Evolutionary conservation across 2,113 vertebrate genomes (phyloP), one percentile per base, ranked within the genome.

Genomic region (Epinephelus fuscoguttatus): DNA sequence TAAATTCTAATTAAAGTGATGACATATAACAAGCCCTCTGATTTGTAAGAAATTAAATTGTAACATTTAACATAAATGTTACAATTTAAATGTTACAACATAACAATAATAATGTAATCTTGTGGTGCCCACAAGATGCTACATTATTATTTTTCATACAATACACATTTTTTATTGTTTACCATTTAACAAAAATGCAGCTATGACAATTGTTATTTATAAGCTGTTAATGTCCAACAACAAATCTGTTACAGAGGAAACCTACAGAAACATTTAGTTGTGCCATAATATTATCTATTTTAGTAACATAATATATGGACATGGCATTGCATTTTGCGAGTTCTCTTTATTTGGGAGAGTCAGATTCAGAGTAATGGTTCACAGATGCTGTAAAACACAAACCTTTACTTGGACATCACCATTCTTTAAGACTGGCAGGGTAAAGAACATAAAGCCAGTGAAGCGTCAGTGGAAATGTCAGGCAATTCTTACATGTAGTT

Each of bases 391-490:
- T 15, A 71, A 70, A 85, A 77, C 53, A 75, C 17, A 80, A 84
- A 69, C 50, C 56, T 57, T 45, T 27, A 40, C 30, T 75, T 52
- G 13, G 27, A 71, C 30, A 60, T 50, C 13, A 59, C 25, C 5
- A 42, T 81, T 60, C n/a, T 57, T 67, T 62, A 7, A 64, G 13
- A 53, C 19, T 74, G 76, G 55, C 53, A 13, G 30, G 23, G 50
- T 67, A 40, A 69, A 74, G 27, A 66, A 82, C 75, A 70, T 42
- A 80, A 75, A 78, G n/a, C 76, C 55, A 66, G 42, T 47, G 45
- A 30, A 53, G 23, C 19, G 53, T 78, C 25, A 64, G 1, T 84
- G 87, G 86, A 91, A 93, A 91, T 67, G 47, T 73, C 67, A 81
- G 45, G 61, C 47, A 74, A 79, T 81, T 78, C 63, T 79, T 59